phyloP scores from a whole-genome alignment of 35 echinoderm and acorn worm species.

The Lytechinus variegatus region DNA sequence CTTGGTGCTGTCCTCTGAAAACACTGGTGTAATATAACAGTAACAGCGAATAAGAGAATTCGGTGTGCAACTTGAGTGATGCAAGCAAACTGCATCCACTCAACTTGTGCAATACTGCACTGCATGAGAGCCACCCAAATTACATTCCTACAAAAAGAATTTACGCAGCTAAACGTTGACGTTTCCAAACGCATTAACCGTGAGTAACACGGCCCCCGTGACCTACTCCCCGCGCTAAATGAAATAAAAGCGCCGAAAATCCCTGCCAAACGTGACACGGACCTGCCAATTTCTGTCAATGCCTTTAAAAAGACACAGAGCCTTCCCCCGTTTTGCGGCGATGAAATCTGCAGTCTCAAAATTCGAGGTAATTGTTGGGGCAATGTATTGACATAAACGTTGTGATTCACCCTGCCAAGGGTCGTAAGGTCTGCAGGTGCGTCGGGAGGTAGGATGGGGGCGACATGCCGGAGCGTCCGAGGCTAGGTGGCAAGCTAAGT shows the following conservation, averaged over 20 bases:
- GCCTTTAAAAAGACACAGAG: neutral
- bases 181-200: neutral
- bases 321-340: neutral
- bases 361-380: neutral
- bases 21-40: no score
- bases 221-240: neutral
- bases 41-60: no score
- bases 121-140: neutral
- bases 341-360: slow-evolving; percentile 19
- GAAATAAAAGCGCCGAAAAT: neutral
- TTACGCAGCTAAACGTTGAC: neutral
- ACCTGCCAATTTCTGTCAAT: neutral
- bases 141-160: neutral
- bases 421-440: neutral
- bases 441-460: neutral
- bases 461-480: neutral
- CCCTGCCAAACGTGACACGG: neutral
- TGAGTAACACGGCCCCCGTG: slow-evolving; percentile 14
- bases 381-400: neutral
- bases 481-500: neutral
- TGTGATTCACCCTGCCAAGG: neutral
- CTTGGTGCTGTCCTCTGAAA: no score
- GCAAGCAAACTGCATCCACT: neutral
- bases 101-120: neutral
- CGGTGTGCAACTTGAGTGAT: no score